These are phyloP conservation scores for Dynastes maya DNA, from an alignment of 2,888 invertebrate species.

Conservation along the genomic window DNA sequence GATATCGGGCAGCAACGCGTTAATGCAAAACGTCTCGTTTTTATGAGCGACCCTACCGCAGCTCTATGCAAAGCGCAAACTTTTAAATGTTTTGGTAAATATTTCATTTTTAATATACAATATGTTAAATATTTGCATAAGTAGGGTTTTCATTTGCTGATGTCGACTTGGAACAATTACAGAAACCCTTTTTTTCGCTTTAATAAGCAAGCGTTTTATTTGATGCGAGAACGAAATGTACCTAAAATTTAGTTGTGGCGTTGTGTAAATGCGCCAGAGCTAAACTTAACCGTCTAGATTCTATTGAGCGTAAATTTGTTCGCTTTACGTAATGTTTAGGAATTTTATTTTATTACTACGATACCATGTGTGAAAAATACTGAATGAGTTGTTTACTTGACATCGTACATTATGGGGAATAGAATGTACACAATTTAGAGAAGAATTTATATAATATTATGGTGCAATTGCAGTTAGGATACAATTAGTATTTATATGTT, in stretches of 20 bases:
- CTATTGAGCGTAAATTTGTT: not conserved
- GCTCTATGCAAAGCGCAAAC: too few relatives aligned
- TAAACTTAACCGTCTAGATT: not conserved
- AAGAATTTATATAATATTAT: too few relatives aligned
- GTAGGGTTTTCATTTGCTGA: not conserved
- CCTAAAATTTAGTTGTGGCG: not conserved
- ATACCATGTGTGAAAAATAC: not conserved
- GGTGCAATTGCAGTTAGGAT: too few relatives aligned
- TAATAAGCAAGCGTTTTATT: not conserved
- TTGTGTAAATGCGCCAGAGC: not conserved
- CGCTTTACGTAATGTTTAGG: not conserved
- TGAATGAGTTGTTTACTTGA: too few relatives aligned
- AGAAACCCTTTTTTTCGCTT: too few relatives aligned
- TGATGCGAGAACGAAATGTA: not conserved
- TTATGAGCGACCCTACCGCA: too few relatives aligned
- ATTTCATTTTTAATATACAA: not conserved
- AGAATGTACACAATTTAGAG: too few relatives aligned
- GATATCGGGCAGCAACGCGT: too few relatives aligned
- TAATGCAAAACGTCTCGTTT: too few relatives aligned
- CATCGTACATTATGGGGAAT: too few relatives aligned
- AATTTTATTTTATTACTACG: not conserved
- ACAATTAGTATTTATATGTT: too few relatives aligned
- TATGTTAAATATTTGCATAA: not conserved
- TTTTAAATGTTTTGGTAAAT: not conserved
- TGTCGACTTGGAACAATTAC: too few relatives aligned